A percentile compares a stretch with the other conserved stretches of the same genome.
phyloP scores from a whole-genome alignment of 1,140 invertebrate species.

The Bactericera cockerelli region DNA sequence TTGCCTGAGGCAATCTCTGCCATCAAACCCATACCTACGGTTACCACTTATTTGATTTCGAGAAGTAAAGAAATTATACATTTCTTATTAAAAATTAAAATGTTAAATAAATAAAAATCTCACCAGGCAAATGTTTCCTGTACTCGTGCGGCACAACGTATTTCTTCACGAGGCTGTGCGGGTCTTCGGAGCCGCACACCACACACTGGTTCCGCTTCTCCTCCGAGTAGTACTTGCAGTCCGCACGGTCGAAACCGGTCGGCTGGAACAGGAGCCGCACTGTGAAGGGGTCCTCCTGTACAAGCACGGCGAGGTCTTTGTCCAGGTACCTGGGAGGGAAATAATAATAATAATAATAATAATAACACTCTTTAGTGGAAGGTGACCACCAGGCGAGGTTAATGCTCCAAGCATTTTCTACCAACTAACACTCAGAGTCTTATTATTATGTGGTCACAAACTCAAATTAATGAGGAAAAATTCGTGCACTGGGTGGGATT shows the following conservation, averaged over 20 bases:
- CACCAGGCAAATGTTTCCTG: conserved; percentile 60
- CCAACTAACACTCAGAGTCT: not conserved
- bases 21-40: too few species aligned
- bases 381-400: too few species aligned
- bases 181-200: conserved; percentile 54
- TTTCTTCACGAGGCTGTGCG: conserved; percentile 49
- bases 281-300: conserved; percentile 51
- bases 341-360: too few species aligned
- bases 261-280: conserved; percentile 69
- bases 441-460: too few species aligned
- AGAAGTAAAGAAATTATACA: too few species aligned
- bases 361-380: too few species aligned
- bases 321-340: conserved; percentile 38
- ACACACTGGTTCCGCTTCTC: conserved; percentile 69
- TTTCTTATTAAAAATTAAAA: too few species aligned
- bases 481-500: too few species aligned
- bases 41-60: too few species aligned
- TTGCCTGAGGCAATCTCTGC: too few species aligned
- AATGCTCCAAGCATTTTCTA: not conserved
- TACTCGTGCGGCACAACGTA: conserved; percentile 74
- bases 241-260: conserved; percentile 49
- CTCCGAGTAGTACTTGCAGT: conserved; percentile 53
- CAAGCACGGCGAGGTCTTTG: conserved; percentile 42
- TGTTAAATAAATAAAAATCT: conserved; percentile 16
- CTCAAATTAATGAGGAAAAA: too few species aligned